Conservation (phyloP, 23 tunicate species). For the Aplidium turbinatum region DNA sequence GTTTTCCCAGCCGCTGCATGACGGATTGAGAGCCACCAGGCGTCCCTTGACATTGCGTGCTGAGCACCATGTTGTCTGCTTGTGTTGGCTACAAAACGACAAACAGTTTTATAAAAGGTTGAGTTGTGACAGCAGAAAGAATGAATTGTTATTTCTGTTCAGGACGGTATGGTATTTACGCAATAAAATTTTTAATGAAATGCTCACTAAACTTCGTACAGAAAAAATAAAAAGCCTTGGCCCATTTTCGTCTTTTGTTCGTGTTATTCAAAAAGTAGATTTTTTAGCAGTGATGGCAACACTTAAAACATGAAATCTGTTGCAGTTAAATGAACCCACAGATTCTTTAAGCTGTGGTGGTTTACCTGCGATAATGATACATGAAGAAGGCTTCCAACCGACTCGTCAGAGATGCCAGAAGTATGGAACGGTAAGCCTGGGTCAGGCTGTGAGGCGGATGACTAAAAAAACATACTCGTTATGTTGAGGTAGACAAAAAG, state of each 20-base stretch:
- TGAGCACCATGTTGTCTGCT: conserved; percentile 54
- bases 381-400: conserved; percentile 73
- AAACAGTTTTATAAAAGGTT: background rate
- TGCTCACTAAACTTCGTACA: too few relatives aligned
- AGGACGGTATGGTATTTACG: too few relatives aligned
- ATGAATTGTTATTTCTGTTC: too few relatives aligned
- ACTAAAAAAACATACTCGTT: conserved; percentile 15
- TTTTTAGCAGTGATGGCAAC: too few relatives aligned
- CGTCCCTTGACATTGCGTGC: conserved; percentile 59
- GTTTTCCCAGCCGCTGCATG: conserved; percentile 45
- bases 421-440: conserved; percentile 44
- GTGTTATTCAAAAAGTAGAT: too few relatives aligned
- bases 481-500: background rate
- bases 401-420: conserved; percentile 56
- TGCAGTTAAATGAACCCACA: too few relatives aligned
- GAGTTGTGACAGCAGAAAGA: background rate
- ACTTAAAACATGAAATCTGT: too few relatives aligned
- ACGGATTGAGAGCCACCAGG: conserved; percentile 59
- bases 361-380: conserved; percentile 70
- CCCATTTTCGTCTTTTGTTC: too few relatives aligned
- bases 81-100: conserved; percentile 62
- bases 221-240: too few relatives aligned
- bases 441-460: conserved; percentile 75
- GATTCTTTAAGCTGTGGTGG: too few relatives aligned
- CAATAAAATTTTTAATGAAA: too few relatives aligned